A percentile compares a stretch with the other conserved stretches of the same genome.
phyloP scores from a whole-genome alignment of 2,797 vertebrate genomes.

The Pteronotus mesoamericanus region DNA sequence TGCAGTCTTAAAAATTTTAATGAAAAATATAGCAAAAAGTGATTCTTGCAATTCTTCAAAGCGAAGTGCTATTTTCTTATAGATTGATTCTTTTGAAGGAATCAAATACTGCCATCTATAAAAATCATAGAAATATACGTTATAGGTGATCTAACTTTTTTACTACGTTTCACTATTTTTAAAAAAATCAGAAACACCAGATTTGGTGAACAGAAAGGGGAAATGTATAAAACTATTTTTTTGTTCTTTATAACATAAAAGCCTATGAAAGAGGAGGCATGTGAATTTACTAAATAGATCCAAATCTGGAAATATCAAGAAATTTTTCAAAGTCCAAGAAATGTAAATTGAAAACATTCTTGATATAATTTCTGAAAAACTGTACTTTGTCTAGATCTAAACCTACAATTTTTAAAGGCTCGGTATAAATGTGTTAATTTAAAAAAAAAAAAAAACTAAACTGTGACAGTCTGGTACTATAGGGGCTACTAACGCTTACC shows the following conservation, averaged over 20 bases:
- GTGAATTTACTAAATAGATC: conserved; percentile 54
- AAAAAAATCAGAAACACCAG: neutral
- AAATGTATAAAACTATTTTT: conserved; percentile 49
- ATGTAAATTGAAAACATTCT: conserved; percentile 65
- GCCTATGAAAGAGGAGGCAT: conserved; percentile 28
- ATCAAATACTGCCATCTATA: conserved; percentile 26
- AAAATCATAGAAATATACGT: conserved; percentile 11
- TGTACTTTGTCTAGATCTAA: conserved; percentile 56
- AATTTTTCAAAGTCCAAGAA: conserved; percentile 58
- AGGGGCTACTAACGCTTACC: conserved; percentile 75
- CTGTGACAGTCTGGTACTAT: conserved; percentile 60
- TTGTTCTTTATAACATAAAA: conserved; percentile 37
- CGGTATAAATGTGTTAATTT: conserved; percentile 31
- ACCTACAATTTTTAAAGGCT: conserved; percentile 49
- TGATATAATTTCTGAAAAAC: conserved; percentile 50
- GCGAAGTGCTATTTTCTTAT: conserved; percentile 28
- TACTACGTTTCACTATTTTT: conserved; percentile 21
- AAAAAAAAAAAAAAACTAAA: conserved; percentile 26
- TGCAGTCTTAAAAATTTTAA: conserved; percentile 29
- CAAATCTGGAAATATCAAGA: conserved; percentile 67
- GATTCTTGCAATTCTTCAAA: conserved; percentile 34
- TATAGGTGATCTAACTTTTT: conserved; percentile 50
- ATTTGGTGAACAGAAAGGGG: conserved; percentile 34
- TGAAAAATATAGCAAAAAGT: conserved; percentile 39
- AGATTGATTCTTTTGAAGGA: conserved; percentile 18